Evolutionary conservation across 2,888 invertebrate genomes (phyloP).

Genomic region (Argynnis bischoffii): DNA sequence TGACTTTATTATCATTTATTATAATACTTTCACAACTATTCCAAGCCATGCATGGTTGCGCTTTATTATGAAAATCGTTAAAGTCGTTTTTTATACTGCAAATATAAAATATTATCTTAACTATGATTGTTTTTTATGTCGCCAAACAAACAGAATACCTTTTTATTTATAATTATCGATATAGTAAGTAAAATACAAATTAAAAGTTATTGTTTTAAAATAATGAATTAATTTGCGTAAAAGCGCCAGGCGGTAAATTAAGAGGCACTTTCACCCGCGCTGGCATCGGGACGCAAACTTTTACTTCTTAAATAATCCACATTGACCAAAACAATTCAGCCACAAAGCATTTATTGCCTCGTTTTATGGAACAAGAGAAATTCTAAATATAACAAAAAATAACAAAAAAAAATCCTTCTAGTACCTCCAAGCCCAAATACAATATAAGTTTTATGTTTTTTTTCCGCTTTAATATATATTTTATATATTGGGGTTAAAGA

Average conservation of each 20-base stretch:
- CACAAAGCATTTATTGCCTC: conserved; percentile 5
- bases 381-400: neutral
- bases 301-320: conserved; percentile 33
- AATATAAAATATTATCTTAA: too few species aligned
- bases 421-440: too few species aligned
- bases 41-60: neutral
- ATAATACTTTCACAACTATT: conserved; percentile 4
- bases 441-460: too few species aligned
- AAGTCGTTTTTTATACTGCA: neutral
- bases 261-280: conserved; percentile 33
- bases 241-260: conserved; percentile 23
- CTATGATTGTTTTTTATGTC: neutral
- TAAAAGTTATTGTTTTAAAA: conserved; percentile 13
- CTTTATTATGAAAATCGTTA: neutral
- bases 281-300: conserved; percentile 30
- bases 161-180: neutral
- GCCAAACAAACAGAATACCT: neutral
- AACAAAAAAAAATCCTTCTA: neutral
- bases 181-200: conserved; percentile 9
- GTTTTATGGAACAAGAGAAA: neutral
- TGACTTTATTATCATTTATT: conserved; percentile 9
- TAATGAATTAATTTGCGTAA: conserved; percentile 11
- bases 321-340: conserved; percentile 22
- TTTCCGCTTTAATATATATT: neutral
- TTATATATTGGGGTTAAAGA: too few species aligned